Base-by-base conservation (phyloP, 2,113 vertebrate species). In the Apodemus sylvaticus region DNA sequence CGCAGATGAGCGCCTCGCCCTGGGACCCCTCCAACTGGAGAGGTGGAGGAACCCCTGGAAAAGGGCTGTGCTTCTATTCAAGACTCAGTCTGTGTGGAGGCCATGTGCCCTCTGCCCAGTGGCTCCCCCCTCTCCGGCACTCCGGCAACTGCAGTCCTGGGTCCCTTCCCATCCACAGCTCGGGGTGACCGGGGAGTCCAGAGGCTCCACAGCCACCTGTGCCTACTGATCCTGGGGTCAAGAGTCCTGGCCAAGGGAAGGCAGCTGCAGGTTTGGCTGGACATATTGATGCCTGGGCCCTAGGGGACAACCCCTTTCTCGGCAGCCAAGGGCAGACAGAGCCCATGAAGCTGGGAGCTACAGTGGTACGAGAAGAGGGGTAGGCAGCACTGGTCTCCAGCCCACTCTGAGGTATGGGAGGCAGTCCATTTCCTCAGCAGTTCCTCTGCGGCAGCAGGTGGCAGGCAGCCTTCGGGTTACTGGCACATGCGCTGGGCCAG, bases 21-120 rank as follows among this genome's bases (percentile, higher is more conserved):
- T 1, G 13, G 70, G 93, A 95, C 95, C 97, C 94, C 94, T 62
- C 19, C 2, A 8, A 79, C 94, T 62, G 17, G 19, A 20, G 24
- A 0, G 1, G 39, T 31, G 51, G 42, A 53, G 70, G 70, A 17
- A n/a, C 89, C 8, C 0, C 7, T 2, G 68, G 73, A n/a, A 45
- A 7, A 2, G 19, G 16, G 53, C 62, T 53, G 45, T 12, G 36
- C 68, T 48, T 71, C 90, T 22, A 24, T 42, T 53, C 1, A 0
- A 48, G 19, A 24, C 86, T 64, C 0, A 22, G 53, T 31, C 53
- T n/a, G 17, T 22, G 79, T 62, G 17, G 70, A 60, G 68, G 20
- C 26, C 14, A 1, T 0, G 48, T 8, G 11, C 1, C 42, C 11
- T 48, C 71, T 51, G 39, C 29, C 19, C 2, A 11, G 12, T 4